Evolutionary conservation across 2,888 invertebrate species (phyloP).

Genomic region (Leptopterna dolabrata): DNA sequence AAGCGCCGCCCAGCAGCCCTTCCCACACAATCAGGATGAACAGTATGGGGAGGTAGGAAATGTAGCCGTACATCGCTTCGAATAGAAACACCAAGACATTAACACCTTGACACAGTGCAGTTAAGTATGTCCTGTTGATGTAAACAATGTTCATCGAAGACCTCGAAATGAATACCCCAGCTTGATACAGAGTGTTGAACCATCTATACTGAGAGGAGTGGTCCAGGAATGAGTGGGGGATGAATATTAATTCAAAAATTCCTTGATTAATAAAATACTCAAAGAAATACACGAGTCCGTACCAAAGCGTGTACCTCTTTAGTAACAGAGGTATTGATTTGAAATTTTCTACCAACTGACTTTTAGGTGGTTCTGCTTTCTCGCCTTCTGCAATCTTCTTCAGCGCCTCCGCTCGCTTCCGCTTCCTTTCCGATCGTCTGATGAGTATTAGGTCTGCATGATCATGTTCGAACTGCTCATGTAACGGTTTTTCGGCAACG

Average conservation of each 20-base stretch:
- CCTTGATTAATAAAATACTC: conserved; percentile 92
- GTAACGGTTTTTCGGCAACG: conserved; percentile 41
- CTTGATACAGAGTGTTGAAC: conserved; percentile 84
- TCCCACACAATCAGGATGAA: conserved; percentile 78
- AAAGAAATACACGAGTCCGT: conserved; percentile 81
- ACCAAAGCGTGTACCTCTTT: conserved; percentile 77
- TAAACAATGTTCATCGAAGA: conserved; percentile 81
- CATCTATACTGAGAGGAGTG: conserved; percentile 79
- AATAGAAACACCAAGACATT: conserved; percentile 75
- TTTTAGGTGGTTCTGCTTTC: not conserved
- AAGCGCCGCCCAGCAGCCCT: conserved; percentile 79
- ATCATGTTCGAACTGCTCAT: conserved; percentile 8
- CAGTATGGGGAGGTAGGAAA: conserved; percentile 76
- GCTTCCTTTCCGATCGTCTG: not conserved
- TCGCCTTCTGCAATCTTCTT: not conserved
- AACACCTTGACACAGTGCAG: conserved; percentile 73
- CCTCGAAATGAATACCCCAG: conserved; percentile 85
- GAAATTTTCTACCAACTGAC: not conserved
- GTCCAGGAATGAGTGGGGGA: conserved; percentile 71
- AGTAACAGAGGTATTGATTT: conserved; percentile 39
- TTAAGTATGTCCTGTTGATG: conserved; percentile 76
- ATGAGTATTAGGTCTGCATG: conserved; percentile 21
- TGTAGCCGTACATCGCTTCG: conserved; percentile 74
- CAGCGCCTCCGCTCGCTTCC: not conserved
- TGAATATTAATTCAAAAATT: conserved; percentile 80